These are phyloP conservation scores for Masnerella sp. DNA, from an alignment of 2,888 invertebrate genomes.

Conservation along the genomic window DNA sequence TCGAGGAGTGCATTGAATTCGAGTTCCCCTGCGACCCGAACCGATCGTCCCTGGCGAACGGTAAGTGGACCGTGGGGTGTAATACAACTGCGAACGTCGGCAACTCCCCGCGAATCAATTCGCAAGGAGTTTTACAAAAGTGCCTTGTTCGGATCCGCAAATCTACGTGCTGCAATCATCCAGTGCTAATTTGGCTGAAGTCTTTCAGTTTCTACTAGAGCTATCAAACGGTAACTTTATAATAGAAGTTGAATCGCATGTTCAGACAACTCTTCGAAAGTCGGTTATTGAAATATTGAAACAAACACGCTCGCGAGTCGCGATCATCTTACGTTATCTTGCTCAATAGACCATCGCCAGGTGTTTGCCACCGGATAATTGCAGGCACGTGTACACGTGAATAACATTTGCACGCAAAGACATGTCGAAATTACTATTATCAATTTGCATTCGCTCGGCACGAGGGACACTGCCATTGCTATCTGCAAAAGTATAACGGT, in stretches of 20 bases:
- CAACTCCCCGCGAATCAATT: background rate
- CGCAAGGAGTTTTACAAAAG: background rate
- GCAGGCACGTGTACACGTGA: slow-evolving; percentile 46
- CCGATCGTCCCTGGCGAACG: slow-evolving; percentile 3
- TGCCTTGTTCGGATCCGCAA: background rate
- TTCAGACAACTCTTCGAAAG: background rate
- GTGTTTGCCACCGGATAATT: slow-evolving; percentile 50
- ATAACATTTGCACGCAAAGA: slow-evolving; percentile 54
- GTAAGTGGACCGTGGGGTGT: slow-evolving; percentile 4
- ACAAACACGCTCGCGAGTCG: slow-evolving; percentile 8
- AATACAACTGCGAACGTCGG: background rate
- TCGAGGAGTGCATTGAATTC: background rate
- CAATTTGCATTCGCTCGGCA: slow-evolving; percentile 31
- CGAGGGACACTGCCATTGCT: slow-evolving; percentile 33
- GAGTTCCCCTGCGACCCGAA: background rate
- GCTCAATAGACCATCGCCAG: slow-evolving; percentile 34
- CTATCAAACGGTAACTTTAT: background rate
- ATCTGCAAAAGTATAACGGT: slow-evolving; percentile 39
- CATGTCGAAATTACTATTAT: slow-evolving; percentile 53
- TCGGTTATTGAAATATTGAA: slow-evolving; percentile 31
- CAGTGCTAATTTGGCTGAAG: too few species aligned
- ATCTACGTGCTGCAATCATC: background rate
- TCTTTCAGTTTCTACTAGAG: too few species aligned
- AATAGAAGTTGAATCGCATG: slow-evolving; percentile 7
- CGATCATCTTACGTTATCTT: slow-evolving; percentile 35